A percentile compares a stretch with the other conserved stretches of the same genome.
phyloP scores from a whole-genome alignment of 1,140 invertebrate species.

The Cotesia chilonis region DNA sequence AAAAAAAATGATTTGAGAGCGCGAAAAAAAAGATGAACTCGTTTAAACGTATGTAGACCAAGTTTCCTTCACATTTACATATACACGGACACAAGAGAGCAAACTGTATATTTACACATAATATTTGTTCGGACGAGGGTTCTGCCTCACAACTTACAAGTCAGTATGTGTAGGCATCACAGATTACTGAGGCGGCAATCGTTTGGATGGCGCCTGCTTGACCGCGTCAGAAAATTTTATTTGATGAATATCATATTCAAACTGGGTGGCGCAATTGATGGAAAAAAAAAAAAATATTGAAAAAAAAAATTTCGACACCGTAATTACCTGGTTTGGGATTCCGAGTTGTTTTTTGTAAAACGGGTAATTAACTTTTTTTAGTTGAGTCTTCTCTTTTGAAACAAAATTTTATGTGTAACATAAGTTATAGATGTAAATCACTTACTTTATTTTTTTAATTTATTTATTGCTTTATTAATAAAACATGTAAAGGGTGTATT shows the following conservation, averaged over 20 bases:
- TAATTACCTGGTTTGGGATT: conserved; percentile 35
- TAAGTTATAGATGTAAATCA: conserved; percentile 20
- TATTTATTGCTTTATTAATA: conserved; percentile 26
- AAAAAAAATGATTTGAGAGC: not conserved
- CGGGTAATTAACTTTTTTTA: conserved; percentile 29
- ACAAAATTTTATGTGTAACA: conserved; percentile 13
- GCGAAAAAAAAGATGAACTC: not conserved
- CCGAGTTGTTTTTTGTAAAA: not conserved
- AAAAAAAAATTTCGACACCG: not conserved
- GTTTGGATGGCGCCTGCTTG: conserved; percentile 29
- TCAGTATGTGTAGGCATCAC: conserved; percentile 24
- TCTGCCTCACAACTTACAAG: not conserved
- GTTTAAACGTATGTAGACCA: not conserved
- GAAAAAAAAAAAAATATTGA: conserved; percentile 3
- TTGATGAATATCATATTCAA: conserved; percentile 8
- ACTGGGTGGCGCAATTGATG: conserved; percentile 24
- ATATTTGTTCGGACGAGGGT: conserved; percentile 18
- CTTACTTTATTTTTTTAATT: conserved; percentile 19
- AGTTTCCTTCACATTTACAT: not conserved
- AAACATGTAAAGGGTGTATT: not conserved
- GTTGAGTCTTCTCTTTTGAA: not conserved
- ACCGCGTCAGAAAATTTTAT: conserved; percentile 20
- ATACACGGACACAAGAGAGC: not conserved
- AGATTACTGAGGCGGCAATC: conserved; percentile 17
- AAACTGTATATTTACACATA: conserved; percentile 20